These are phyloP conservation scores for Octopus bimaculoides DNA, from an alignment of 1,140 invertebrate genomes.

Conservation along the genomic window DNA sequence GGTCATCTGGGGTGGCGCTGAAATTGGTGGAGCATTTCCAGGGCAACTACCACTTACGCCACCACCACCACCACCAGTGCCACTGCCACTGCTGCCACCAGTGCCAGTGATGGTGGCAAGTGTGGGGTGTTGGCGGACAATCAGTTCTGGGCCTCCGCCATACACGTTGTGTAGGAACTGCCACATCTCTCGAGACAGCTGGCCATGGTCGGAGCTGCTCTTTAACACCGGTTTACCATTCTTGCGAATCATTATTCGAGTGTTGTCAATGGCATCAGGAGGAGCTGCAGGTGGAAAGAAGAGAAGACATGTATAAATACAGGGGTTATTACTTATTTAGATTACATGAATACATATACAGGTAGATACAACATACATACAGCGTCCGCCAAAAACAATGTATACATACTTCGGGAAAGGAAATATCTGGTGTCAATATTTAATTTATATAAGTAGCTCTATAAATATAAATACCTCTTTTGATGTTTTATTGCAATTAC, in stretches of 20 bases:
- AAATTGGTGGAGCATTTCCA: not conserved
- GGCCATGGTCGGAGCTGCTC: constrained; percentile 74
- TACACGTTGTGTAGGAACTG: constrained; percentile 80
- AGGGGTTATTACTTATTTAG: no score
- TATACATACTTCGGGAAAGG: not conserved
- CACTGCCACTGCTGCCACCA: not conserved
- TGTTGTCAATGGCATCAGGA: constrained; percentile 85
- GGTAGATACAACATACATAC: constrained; percentile 9
- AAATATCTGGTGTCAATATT: not conserved
- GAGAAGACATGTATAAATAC: no score
- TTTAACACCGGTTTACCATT: constrained; percentile 60
- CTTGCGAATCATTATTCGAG: constrained; percentile 65
- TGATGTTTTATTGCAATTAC: no score
- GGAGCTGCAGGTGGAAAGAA: constrained; percentile 61
- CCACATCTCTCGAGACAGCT: constrained; percentile 82
- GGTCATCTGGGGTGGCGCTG: not conserved
- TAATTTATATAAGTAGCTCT: no score
- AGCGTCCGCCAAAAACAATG: not conserved
- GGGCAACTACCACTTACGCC: not conserved
- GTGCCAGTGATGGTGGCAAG: not conserved
- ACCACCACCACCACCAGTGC: no score
- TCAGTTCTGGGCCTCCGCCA: constrained; percentile 80
- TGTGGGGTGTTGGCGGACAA: constrained; percentile 52
- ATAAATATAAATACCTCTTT: no score
- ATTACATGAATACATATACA: not conserved